phyloP scores from a whole-genome alignment of 2,888 invertebrate genomes.

The Acanthococcus lagerstroemiae region DNA sequence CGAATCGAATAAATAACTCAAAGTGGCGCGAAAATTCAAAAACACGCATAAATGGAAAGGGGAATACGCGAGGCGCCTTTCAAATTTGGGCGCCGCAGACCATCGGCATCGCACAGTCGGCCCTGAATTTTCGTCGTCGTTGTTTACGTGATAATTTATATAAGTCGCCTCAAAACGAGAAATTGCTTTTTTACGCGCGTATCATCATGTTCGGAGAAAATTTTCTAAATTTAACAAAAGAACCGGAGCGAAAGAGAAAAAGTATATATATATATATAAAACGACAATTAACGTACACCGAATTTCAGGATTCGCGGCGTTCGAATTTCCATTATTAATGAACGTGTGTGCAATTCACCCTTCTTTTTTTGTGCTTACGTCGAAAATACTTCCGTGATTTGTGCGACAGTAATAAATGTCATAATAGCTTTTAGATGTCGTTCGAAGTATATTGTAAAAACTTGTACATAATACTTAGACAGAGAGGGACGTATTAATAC shows the following conservation, averaged over 20 bases:
- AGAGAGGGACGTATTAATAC: constrained; percentile 8
- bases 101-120: not conserved
- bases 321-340: too few species aligned
- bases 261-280: too few species aligned
- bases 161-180: not conserved
- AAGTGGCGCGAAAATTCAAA: not conserved
- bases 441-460: not conserved
- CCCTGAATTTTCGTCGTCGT: not conserved
- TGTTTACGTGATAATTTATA: not conserved
- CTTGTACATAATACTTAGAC: not conserved
- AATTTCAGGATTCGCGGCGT: too few species aligned
- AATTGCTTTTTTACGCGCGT: not conserved
- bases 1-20: not conserved
- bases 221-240: too few species aligned
- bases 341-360: not conserved
- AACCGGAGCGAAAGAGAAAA: too few species aligned
- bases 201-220: too few species aligned
- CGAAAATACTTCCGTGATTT: constrained; percentile 2
- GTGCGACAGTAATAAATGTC: not conserved
- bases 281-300: too few species aligned
- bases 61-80: not conserved
- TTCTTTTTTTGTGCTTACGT: not conserved
- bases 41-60: not conserved
- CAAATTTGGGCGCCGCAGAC: not conserved
- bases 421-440: constrained; percentile 12